phyloP scores from a whole-genome alignment of 2,888 invertebrate genomes.

The Plusia festucae region DNA sequence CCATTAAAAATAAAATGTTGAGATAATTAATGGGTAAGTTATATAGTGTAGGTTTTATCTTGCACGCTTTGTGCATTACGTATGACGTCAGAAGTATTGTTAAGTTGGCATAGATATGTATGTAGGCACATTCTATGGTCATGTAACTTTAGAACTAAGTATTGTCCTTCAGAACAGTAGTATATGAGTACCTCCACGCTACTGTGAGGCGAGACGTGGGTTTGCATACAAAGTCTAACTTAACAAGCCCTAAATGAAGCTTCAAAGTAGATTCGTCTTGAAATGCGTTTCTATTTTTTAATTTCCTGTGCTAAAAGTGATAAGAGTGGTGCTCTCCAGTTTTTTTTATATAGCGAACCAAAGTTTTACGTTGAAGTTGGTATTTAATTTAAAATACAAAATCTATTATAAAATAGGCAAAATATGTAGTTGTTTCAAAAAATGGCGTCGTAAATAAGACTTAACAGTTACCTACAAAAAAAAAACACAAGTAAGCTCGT shows the following conservation, averaged over 20 bases:
- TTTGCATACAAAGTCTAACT: not conserved
- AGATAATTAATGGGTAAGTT: conserved; percentile 10
- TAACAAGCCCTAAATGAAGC: not conserved
- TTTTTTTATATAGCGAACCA: no score
- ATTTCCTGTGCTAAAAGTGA: no score
- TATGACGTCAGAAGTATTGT: conserved; percentile 53
- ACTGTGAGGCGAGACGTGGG: not conserved
- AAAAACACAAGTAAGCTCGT: conserved; percentile 8
- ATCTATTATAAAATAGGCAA: no score
- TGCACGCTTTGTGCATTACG: conserved; percentile 44
- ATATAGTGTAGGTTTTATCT: conserved; percentile 44
- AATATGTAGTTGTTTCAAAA: not conserved
- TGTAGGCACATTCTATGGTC: conserved; percentile 35
- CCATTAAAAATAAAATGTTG: not conserved
- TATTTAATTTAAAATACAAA: no score
- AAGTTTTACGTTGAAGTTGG: no score
- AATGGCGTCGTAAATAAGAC: not conserved
- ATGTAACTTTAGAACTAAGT: conserved; percentile 46
- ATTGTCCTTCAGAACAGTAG: conserved; percentile 41
- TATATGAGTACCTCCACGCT: conserved; percentile 7
- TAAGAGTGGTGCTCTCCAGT: no score
- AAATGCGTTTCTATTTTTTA: no score
- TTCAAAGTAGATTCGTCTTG: not conserved
- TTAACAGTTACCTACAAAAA: conserved; percentile 15
- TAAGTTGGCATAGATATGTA: conserved; percentile 27